Conservation (phyloP, 2,113 vertebrate species). For the Promerops cafer region DNA sequence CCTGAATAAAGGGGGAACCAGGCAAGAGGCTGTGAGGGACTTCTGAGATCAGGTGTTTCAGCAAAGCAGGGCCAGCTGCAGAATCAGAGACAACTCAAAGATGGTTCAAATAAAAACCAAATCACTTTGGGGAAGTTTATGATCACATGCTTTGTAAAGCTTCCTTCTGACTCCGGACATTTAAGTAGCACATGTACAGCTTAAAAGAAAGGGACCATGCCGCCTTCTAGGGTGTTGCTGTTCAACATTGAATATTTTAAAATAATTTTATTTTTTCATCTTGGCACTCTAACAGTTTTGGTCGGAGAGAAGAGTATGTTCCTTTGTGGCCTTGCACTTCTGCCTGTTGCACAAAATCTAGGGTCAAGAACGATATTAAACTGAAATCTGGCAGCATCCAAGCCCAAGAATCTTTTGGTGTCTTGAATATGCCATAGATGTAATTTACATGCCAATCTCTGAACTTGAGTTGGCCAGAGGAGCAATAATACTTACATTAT, state of each 20-base stretch:
- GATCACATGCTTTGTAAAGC: background rate
- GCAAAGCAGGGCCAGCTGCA: background rate
- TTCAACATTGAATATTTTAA: background rate
- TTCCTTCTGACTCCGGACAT: background rate
- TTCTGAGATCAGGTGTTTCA: background rate
- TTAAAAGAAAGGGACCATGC: background rate
- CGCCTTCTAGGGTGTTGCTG: background rate
- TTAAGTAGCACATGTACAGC: background rate
- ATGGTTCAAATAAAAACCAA: background rate
- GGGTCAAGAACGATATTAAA: background rate
- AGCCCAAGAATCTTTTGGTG: background rate
- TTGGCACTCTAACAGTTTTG: background rate
- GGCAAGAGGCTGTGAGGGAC: background rate
- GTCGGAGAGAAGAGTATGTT: background rate
- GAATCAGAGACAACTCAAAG: background rate
- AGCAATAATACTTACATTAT: background rate
- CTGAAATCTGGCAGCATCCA: background rate
- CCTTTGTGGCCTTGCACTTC: background rate
- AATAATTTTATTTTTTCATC: background rate
- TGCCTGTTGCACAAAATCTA: background rate
- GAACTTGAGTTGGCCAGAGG: background rate
- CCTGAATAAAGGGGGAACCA: background rate
- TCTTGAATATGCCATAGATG: background rate
- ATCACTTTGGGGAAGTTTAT: background rate
- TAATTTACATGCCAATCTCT: background rate